Evolutionary conservation across 1,140 invertebrate species (phyloP), one percentile per base, ranked within the genome.

Genomic region (Pachyrhynchus sulphureomaculatus): DNA sequence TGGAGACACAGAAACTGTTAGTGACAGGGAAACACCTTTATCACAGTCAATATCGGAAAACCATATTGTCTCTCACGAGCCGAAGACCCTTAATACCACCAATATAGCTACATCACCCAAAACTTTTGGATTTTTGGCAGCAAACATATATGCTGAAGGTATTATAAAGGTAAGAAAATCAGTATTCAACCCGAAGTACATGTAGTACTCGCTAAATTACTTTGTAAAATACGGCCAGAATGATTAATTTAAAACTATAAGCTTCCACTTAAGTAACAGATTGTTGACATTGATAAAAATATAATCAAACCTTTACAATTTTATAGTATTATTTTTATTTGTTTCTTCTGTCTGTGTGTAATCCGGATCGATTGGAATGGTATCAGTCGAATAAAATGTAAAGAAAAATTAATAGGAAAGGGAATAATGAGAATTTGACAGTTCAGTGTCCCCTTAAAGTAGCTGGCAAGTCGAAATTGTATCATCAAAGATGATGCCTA

Each of bases 141-240:
- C 17, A 10, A 60, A 26, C 34, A 24, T 60, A 15, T 52, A 51
- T 32, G 21, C 55, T 18, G 57, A 49, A 33, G 57, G 57, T 37
- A 47, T 60, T n/a, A 51, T 60, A 10, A 51, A 51, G 55, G 55
- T 58, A 39, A 44, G 29, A n/a, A n/a, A n/a, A n/a, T n/a, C n/a
- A n/a, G n/a, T n/a, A n/a, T n/a, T n/a, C n/a, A n/a, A n/a, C n/a
- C n/a, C n/a, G n/a, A n/a, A n/a, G n/a, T n/a, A n/a, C n/a, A n/a
- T n/a, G n/a, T n/a, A n/a, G n/a, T n/a, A n/a, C n/a, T n/a, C n/a
- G n/a, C n/a, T n/a, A n/a, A n/a, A n/a, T n/a, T n/a, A n/a, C n/a
- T n/a, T n/a, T n/a, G n/a, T n/a, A n/a, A n/a, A n/a, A n/a, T n/a
- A n/a, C n/a, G n/a, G n/a, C n/a, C n/a, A n/a, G n/a, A n/a, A n/a